Evolutionary conservation across 1,140 invertebrate species (phyloP), one percentile per base, ranked within the genome.

Genomic region (Procambarus virginalis): DNA sequence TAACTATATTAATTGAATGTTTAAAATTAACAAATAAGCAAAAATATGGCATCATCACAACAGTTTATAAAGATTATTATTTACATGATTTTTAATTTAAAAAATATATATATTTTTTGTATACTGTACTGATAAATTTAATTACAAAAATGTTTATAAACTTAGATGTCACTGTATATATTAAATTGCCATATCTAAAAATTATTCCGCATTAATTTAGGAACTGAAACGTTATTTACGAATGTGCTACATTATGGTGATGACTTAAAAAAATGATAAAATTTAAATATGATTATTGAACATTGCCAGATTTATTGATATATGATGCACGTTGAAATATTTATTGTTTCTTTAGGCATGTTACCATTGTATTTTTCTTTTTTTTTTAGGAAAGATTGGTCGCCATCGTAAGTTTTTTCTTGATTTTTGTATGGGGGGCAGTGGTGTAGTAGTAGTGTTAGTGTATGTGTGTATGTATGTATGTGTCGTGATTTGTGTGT

Each of bases 351-450:
- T 48, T 73, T 22, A 70, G 82, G 64, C 82, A 73, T 70, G 64
- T 84, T 68, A 84, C 45, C 48, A 84, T 84, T 49, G 22, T 84
- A 49, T 45, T 73, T 49, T 84, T 73, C 68, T 82, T 82, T 84
- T 64, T 20, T 20, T 64, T 84, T 70, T 84, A 84, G 82, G 82
- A 55, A 73, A 68, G 82, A 34, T 20, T 73, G 68, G 45, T 68
- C 82, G 64, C 45, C 60, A 84, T 70, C 82, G 82, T 84, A 84
- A 84, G 82, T 84, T 73, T 84, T 84, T 84, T 48, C 48, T 68
- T 68, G 68, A 70, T 84, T 84, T 82, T 84, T 45, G 60, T 68
- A 68, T 83, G 81, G 60, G 51, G 51, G 81, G n/a, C 48, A 55
- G 22, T 70, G 82, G 82, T 68, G 82, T 84, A 84, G 82, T 73